Base-by-base conservation (phyloP, 2,888 invertebrate species). In the Myopa testacea region DNA sequence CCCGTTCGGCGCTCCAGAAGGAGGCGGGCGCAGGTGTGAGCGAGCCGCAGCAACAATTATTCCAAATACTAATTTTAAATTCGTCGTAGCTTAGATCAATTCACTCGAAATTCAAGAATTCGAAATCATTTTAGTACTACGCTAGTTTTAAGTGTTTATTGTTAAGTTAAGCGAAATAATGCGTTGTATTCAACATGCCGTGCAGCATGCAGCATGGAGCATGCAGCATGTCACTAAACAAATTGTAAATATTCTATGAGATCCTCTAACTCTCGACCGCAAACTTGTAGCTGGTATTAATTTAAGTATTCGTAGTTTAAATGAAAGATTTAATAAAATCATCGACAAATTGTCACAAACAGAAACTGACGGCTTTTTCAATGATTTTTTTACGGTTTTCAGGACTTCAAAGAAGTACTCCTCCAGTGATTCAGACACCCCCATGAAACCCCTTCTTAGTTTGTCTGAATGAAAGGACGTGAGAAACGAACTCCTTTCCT, bases 61-160 rank as follows among this genome's bases (percentile, higher is more conserved):
- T 75, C 75, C 75, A 75, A 75, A 75, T 60, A 75, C 40, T 75
- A 75, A 69, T 75, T 75, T 60, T 69, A 45, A 68, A 19, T 10
- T 58, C 40, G 58, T 70, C 37, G 26, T 75, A 75, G 69, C 40
- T 38, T 69, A 75, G 75, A 16, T 58, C 19, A 72, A 72, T 72
- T 72, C 4, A 60, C 16, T 67, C 26, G 40, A 16, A 67, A 40
- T 5, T 6, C 38, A 4, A n/a, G 55, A 55, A n/a, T 37, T 65
- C 16, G 34, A 38, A 62, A 65, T 19, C 16, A 63, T 5, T 63
- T 26, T n/a, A 63, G 14, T n/a, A 16, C 6, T 58, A 58, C 58
- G 1, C 6, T n/a, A 73, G 8, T 16, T n/a, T 14, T 58, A 71
- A 34, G 34, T 50, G 45, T 69, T 45, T 52, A 14, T 19, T 19